A percentile compares a stretch with the other conserved stretches of the same genome.
phyloP scores from a whole-genome alignment of 2,113 vertebrate species.

The Danio rerio region GRCz12tu NC_133184.1:32469501-32470000 shows the following conservation, averaged over 20 bases:
- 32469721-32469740: constrained; percentile 46
- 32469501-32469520: constrained; percentile 86
- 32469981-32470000: constrained; percentile 98
- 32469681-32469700: constrained; percentile 59
- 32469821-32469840: constrained; percentile 55
- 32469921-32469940: constrained; percentile 87
- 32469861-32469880: constrained; percentile 64
- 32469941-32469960: constrained; percentile 90
- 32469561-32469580: constrained; percentile 72
- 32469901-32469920: constrained; percentile 76
- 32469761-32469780: constrained; percentile 55
- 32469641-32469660: constrained; percentile 51
- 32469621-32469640: constrained; percentile 43
- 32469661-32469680: constrained; percentile 62
- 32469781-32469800: constrained; percentile 47
- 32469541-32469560: constrained; percentile 41
- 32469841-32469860: constrained; percentile 57
- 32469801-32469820: constrained; percentile 52
- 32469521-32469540: constrained; percentile 75
- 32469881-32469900: constrained; percentile 30
- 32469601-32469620: constrained; percentile 78
- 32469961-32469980: constrained; percentile 93
- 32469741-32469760: constrained; percentile 46
- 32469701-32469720: constrained; percentile 52
- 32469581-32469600: constrained; percentile 59